Evolutionary conservation across 64 coral and sea anemone genomes (phyloP).

Genomic region (Montipora efflorescens): DNA sequence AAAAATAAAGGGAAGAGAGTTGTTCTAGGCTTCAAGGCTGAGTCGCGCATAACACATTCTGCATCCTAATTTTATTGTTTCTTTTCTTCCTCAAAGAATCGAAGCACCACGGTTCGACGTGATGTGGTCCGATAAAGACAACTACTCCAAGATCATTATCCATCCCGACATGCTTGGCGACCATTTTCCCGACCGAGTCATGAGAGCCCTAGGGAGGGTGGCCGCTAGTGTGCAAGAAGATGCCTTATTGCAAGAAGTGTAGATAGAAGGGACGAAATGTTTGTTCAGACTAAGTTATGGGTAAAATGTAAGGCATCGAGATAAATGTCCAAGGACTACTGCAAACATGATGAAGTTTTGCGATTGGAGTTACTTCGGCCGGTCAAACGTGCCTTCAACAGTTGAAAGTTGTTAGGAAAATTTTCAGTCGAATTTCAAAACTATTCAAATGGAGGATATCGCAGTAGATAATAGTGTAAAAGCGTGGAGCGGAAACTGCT

Average conservation of each 20-base stretch:
- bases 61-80: background rate
- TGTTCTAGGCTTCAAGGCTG: no score
- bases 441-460: no score
- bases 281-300: background rate
- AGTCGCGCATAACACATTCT: background rate
- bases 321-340: no score
- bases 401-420: no score
- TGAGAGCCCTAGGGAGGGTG: conserved; percentile 35
- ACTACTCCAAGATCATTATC: conserved; percentile 70
- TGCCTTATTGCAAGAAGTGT: conserved; percentile 15
- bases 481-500: no score
- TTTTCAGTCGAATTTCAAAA: no score
- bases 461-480: no score
- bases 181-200: conserved; percentile 84
- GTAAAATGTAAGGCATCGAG: no score
- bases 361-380: no score
- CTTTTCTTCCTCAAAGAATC: conserved; percentile 45
- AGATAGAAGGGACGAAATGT: background rate
- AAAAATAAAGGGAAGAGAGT: background rate
- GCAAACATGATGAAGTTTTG: no score
- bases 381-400: no score
- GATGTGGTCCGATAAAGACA: conserved; percentile 79
- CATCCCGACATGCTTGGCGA: conserved; percentile 75
- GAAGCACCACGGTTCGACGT: conserved; percentile 31
- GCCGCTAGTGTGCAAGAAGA: background rate